These are phyloP conservation scores for Anolis carolinensis DNA, from an alignment of 2,113 vertebrate species.

Conservation along the genomic window DNA sequence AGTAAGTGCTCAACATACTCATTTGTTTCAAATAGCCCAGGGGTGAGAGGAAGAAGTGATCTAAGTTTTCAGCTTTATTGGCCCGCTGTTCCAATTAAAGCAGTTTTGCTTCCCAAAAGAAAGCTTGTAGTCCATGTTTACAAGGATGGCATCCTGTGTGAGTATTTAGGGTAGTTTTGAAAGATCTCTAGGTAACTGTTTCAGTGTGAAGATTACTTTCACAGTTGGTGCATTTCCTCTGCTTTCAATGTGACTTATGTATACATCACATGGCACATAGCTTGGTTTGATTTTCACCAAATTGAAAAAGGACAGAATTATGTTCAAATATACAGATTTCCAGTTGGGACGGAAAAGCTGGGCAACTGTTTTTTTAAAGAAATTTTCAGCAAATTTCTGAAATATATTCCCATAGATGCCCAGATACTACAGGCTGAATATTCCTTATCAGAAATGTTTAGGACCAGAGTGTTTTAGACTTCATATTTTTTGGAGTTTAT, in stretches of 20 bases:
- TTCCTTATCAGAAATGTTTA: too few relatives aligned
- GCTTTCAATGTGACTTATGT: constrained; percentile 46
- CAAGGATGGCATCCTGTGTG: background rate
- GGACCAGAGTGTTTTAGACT: too few relatives aligned
- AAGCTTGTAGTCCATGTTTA: background rate
- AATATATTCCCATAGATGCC: background rate
- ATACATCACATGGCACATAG: constrained; percentile 62
- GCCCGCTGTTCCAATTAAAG: constrained; percentile 1
- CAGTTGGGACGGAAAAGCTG: constrained; percentile 63
- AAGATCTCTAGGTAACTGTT: background rate
- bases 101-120: constrained; percentile 11
- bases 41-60: background rate
- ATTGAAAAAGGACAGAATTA: constrained; percentile 63
- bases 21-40: background rate
- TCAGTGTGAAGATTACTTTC: constrained; percentile 32
- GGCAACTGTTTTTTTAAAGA: background rate
- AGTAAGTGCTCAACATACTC: background rate
- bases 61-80: constrained; percentile 2
- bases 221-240: constrained; percentile 41
- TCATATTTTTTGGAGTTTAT: too few relatives aligned
- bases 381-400: constrained; percentile 33
- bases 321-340: constrained; percentile 64
- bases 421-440: too few relatives aligned
- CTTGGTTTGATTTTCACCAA: constrained; percentile 55
- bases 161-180: constrained; percentile 16